Evolutionary conservation across 2,888 invertebrate genomes (phyloP).

Genomic region (Polyommatus icarus): DNA sequence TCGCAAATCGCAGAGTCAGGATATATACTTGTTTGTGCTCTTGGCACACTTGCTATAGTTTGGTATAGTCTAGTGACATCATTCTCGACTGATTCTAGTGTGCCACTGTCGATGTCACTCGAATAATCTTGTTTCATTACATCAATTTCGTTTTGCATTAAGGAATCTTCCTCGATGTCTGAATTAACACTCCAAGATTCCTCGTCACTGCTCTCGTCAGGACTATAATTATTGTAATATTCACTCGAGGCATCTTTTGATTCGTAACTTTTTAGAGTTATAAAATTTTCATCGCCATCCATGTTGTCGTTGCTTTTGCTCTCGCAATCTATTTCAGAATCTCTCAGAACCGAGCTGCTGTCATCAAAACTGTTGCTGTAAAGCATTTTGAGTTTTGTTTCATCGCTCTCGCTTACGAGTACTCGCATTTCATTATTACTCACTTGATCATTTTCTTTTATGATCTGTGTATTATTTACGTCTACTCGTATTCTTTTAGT

Average conservation of each 20-base stretch:
- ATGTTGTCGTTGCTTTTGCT: constrained; percentile 43
- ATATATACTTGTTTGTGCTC: constrained; percentile 24
- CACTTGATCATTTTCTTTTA: constrained; percentile 46
- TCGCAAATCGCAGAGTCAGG: constrained; percentile 47
- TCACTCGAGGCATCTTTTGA: constrained; percentile 48
- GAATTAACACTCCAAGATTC: constrained; percentile 48
- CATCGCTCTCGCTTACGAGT: neutral
- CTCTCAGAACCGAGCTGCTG: neutral
- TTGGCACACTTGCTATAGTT: constrained; percentile 42
- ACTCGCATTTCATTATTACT: constrained; percentile 12
- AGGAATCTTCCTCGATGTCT: constrained; percentile 66
- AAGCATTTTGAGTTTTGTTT: neutral
- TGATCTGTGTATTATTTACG: constrained; percentile 56
- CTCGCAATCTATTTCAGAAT: neutral
- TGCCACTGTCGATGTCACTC: constrained; percentile 50
- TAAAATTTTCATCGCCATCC: constrained; percentile 38
- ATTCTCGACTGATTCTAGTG: constrained; percentile 56
- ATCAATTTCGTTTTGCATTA: constrained; percentile 49
- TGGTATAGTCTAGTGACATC: constrained; percentile 65
- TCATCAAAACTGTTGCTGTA: neutral
- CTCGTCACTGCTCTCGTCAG: constrained; percentile 49
- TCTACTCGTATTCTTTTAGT: constrained; percentile 52
- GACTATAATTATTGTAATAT: constrained; percentile 44
- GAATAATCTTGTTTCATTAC: constrained; percentile 40
- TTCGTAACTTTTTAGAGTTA: constrained; percentile 46